These are phyloP conservation scores for Parnassius smintheus DNA, from an alignment of 2,888 invertebrate species.

Conservation along the genomic window DNA sequence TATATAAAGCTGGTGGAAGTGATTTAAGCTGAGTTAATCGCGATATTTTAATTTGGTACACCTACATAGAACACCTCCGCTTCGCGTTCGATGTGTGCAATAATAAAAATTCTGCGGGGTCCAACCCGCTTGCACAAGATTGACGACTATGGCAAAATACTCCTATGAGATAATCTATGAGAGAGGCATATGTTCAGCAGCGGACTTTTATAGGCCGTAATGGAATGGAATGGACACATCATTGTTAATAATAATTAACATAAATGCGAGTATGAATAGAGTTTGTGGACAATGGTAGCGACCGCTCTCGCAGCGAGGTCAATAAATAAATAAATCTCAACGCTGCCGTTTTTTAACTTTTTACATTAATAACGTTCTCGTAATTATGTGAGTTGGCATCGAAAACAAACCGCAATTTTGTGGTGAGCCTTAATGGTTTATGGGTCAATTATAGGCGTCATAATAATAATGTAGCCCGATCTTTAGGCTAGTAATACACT, in stretches of 20 bases:
- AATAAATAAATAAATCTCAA: constrained; percentile 75
- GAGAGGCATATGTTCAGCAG: too few species aligned
- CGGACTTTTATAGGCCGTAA: too few species aligned
- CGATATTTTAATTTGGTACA: too few species aligned
- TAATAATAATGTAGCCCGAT: constrained; percentile 57
- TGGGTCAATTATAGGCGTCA: constrained; percentile 75
- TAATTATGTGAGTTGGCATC: constrained; percentile 73
- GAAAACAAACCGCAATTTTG: constrained; percentile 73
- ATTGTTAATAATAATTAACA: not conserved
- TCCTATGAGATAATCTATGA: too few species aligned
- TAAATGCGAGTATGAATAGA: constrained; percentile 37
- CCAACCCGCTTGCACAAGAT: too few species aligned
- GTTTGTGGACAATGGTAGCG: constrained; percentile 41
- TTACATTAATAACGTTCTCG: constrained; percentile 61
- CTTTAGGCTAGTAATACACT: constrained; percentile 39
- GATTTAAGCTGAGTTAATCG: too few species aligned
- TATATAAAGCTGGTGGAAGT: too few species aligned
- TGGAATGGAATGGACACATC: not conserved
- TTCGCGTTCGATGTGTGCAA: too few species aligned
- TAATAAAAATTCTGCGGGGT: too few species aligned
- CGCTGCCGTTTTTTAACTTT: constrained; percentile 63
- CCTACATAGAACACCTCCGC: too few species aligned
- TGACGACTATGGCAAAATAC: too few species aligned
- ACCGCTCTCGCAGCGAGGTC: constrained; percentile 49
- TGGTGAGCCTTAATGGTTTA: constrained; percentile 68